Evolutionary conservation across 2,113 vertebrate genomes (phyloP), one percentile per base, ranked within the genome.

Genomic region (Trogon melanurus): DNA sequence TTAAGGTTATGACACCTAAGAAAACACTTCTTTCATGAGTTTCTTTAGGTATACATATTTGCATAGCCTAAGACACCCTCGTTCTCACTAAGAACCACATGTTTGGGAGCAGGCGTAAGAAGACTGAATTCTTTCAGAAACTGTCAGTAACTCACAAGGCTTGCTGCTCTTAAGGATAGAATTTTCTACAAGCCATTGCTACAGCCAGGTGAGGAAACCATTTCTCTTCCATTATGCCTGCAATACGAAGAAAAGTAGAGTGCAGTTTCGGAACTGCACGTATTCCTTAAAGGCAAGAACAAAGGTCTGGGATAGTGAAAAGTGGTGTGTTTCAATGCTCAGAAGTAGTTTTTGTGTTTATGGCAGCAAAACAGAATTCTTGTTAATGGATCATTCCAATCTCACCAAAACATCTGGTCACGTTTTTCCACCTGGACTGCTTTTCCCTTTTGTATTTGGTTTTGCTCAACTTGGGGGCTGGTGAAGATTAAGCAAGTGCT

Each of bases 361-460:
- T 44, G 79, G 76, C 56, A 97, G 70, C 58, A 61, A 83, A 78
- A 67, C 6, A 32, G 29, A 51, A 56, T 85, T 94, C 76, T 73
- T 94, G 32, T 36, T 75, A 87, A 85, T 69, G 62, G 69, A 76
- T 56, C 75, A 51, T 27, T 15, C 44, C 76, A 82, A 74, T 27
- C n/a, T 78, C 92, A 73, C 25, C 29, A 72, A 93, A 96, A 97
- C 96, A 97, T 97, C 97, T 97, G 97, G 95, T 36, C 70, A 62
- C 60, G 26, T 88, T 58, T 89, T 94, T 76, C 89, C 94, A 96
- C 89, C 89, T 95, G 95, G 50, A 64, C 66, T 71, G 32, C 32
- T 95, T 92, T 34, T 30, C 50, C 22, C 44, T 87, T 85, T 92
- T 94, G 57, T 21, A 26, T 83, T 96, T 90, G 87, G 18, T n/a